Evolutionary conservation across 1,140 invertebrate species (phyloP), one percentile per base, ranked within the genome.

Genomic region (Drosophila sturtevanti): DNA sequence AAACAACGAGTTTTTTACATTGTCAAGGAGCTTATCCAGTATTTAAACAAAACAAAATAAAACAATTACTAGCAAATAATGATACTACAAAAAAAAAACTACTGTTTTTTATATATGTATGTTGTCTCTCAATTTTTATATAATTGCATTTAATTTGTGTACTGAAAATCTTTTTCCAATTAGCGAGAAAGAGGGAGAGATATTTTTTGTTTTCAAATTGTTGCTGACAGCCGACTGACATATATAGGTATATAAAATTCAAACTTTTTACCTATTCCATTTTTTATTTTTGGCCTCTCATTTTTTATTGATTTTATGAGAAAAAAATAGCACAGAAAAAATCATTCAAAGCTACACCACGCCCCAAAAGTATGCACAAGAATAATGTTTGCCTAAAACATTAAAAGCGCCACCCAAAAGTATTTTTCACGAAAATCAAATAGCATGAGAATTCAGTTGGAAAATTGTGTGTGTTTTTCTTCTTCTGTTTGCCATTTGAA

Each of bases 21-120:
- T 58, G 72, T 72, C 71, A 68, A 75, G 72, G 72, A 76, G 72
- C 75, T 76, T 72, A 76, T 76, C 68, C 72, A 76, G 72, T 76
- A 76, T 76, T 76, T 73, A 76, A 76, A 67, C 51, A 73, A 66
- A 52, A 54, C 62, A 59, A 68, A 76, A 76, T 75, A 75, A 75
- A 76, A 65, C 72, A 76, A 76, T 76, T 76, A 69, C 64, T 76
- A 76, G 72, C 75, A 76, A 65, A 76, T 76, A 76, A 76, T 56
- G 11, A 24, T 18, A 56, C 31, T 34, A 18, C 16, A 10, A 56
- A 56, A 56, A 27, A 55, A 16, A n/a, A 11, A 55, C 52, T 34
- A 31, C 5, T 34, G 6, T 31, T 6, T 31, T 12, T 31, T 12
- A 16, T 55, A n/a, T 24, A 14, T 52, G n/a, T n/a, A 21, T 12